These are phyloP conservation scores for Enchytraeus crypticus DNA, from an alignment of 2,888 invertebrate species.

Conservation along the genomic window DNA sequence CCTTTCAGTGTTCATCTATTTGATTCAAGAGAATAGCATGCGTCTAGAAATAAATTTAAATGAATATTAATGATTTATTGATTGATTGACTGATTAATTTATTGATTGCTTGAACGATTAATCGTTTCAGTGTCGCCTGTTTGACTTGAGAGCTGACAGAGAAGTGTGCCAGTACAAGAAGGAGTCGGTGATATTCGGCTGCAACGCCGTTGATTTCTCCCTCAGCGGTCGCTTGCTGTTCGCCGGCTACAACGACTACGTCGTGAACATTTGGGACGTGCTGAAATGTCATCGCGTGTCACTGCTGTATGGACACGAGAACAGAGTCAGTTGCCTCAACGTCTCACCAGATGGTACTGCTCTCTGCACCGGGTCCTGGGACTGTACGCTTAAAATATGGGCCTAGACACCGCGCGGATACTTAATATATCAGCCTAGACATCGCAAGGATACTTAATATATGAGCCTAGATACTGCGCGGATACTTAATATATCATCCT, in stretches of 20 bases:
- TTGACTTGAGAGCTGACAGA: slow-evolving; percentile 93
- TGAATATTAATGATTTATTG: too few species aligned
- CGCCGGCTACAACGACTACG: slow-evolving; percentile 97
- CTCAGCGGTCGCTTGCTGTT: slow-evolving; percentile 87
- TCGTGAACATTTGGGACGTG: slow-evolving; percentile 97
- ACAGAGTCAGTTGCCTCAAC: slow-evolving; percentile 68
- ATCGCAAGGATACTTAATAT: too few species aligned
- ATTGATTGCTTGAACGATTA: too few species aligned
- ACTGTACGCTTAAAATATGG: slow-evolving; percentile 71
- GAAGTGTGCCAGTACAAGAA: slow-evolving; percentile 92
- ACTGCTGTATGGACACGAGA: slow-evolving; percentile 89
- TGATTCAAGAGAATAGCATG: too few species aligned
- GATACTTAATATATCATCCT: too few species aligned
- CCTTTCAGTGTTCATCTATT: too few species aligned
- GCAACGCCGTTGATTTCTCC: slow-evolving; percentile 94
- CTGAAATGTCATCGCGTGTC: slow-evolving; percentile 82
- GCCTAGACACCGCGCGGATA: too few species aligned
- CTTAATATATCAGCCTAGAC: too few species aligned
- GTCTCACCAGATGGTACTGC: slow-evolving; percentile 96
- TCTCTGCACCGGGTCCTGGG: slow-evolving; percentile 94
- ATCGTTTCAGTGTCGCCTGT: slow-evolving; percentile 71
- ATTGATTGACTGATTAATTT: too few species aligned
- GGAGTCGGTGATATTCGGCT: slow-evolving; percentile 93
- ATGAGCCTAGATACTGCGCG: too few species aligned
- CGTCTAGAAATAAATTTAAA: too few species aligned